Conservation (phyloP, 2,888 invertebrate genomes). For the Galerucella nymphaeae region DNA sequence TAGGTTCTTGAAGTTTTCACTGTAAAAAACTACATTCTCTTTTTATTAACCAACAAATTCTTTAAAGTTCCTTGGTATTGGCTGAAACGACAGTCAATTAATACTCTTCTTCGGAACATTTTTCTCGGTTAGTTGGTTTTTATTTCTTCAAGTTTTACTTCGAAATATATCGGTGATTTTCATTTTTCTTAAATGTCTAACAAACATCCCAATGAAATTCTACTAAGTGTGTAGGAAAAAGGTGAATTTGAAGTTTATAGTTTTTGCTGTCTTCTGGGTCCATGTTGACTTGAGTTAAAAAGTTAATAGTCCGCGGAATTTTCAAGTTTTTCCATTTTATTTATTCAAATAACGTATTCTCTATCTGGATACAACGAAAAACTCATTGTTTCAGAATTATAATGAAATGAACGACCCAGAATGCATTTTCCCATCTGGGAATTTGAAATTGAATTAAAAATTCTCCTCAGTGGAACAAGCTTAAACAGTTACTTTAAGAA, state of each 20-base stretch:
- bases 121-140: background rate
- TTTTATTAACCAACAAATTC: background rate
- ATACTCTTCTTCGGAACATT: background rate
- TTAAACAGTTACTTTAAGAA: constrained; percentile 1
- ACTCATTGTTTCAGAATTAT: background rate
- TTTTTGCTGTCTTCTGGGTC: too few relatives aligned
- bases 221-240: too few relatives aligned
- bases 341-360: background rate
- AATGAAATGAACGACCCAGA: background rate
- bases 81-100: background rate
- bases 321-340: too few relatives aligned
- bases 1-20: background rate
- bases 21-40: background rate
- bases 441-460: background rate
- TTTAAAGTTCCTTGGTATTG: background rate
- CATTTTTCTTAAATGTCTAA: background rate
- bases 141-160: background rate
- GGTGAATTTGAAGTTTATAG: too few relatives aligned
- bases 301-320: too few relatives aligned
- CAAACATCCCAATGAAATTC: background rate
- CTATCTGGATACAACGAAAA: background rate
- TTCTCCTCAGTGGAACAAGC: background rate
- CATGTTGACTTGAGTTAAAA: too few relatives aligned
- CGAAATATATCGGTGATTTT: background rate
- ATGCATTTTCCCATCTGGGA: background rate